Evolutionary conservation across 2,888 invertebrate species (phyloP).

Genomic region (Auanema sp.): DNA sequence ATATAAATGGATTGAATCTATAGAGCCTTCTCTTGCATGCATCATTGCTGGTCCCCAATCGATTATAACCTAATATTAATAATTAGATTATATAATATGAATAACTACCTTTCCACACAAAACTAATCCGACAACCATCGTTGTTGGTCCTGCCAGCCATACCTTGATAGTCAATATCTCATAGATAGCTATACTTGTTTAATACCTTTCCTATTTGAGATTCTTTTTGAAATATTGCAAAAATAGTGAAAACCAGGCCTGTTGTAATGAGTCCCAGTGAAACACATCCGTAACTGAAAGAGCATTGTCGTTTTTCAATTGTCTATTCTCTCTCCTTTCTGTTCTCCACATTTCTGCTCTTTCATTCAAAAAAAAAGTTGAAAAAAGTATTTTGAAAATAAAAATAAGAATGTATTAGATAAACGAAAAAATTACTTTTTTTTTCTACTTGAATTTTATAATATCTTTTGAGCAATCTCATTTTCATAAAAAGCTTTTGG

Average conservation of each 20-base stretch:
- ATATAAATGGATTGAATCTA: slow-evolving; percentile 43
- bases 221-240: slow-evolving; percentile 63
- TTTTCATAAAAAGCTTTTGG: too few relatives aligned
- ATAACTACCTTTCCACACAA: slow-evolving; percentile 57
- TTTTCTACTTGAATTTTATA: too few relatives aligned
- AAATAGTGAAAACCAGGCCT: slow-evolving; percentile 63
- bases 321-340: too few relatives aligned
- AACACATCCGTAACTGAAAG: slow-evolving; percentile 62
- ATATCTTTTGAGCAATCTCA: too few relatives aligned
- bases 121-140: slow-evolving; percentile 61
- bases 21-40: slow-evolving; percentile 55
- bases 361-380: too few relatives aligned
- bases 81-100: neutral
- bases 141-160: slow-evolving; percentile 59
- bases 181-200: slow-evolving; percentile 1
- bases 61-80: slow-evolving; percentile 49
- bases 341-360: too few relatives aligned
- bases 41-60: slow-evolving; percentile 64
- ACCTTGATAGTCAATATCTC: slow-evolving; percentile 35
- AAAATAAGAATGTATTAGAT: too few relatives aligned
- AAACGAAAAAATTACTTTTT: too few relatives aligned
- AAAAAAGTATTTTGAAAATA: too few relatives aligned
- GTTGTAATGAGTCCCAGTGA: slow-evolving; percentile 60
- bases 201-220: slow-evolving; percentile 62
- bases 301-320: too few relatives aligned